Evolutionary conservation across 2,113 vertebrate genomes (phyloP), one percentile per base, ranked within the genome.

Genomic region (Lutjanus erythropterus): DNA sequence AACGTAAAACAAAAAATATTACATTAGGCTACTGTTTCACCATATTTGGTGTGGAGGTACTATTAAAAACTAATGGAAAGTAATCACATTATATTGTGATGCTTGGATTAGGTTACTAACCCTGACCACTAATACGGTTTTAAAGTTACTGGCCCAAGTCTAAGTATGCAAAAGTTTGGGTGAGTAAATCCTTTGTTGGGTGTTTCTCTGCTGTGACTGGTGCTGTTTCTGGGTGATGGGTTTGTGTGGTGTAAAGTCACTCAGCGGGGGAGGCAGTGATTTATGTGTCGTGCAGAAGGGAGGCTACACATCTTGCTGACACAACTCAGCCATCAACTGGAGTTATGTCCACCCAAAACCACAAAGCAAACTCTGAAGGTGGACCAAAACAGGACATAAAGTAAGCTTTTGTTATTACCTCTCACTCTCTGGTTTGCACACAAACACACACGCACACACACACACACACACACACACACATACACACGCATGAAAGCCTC

Each of bases 281-380:
- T 86, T 79, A 85, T 89, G 65, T 46, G 69, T 58, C 6, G 0
- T 72, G 76, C 77, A 67, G 71, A 61, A 78, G 37, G 56, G 58
- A 61, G 31, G 72, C 75, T 73, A 42, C 81, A 88, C 70, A 66
- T 88, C 71, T 50, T 62, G 50, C 72, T 80, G 77, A 82, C 86
- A 86, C 71, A 62, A 84, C 60, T 75, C 74, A 50, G 73, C 73
- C 73, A 83, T 88, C 77, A 79, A 61, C 9, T 65, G 44, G 79
- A 89, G 79, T 91, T 82, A 86, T 74, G 79, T 81, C 74, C 74
- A 55, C 44, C 80, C 61, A 50, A 65, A 81, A 82, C 70, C 49
- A 81, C 83, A 71, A 80, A 59, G 78, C 41, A 62, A 85, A 84
- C 71, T 81, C 67, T 31, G 33, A 82, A 67, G 78, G 73, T 83